These are phyloP conservation scores for Anorthoa munda DNA, from an alignment of 2,888 invertebrate genomes.

Conservation along the genomic window DNA sequence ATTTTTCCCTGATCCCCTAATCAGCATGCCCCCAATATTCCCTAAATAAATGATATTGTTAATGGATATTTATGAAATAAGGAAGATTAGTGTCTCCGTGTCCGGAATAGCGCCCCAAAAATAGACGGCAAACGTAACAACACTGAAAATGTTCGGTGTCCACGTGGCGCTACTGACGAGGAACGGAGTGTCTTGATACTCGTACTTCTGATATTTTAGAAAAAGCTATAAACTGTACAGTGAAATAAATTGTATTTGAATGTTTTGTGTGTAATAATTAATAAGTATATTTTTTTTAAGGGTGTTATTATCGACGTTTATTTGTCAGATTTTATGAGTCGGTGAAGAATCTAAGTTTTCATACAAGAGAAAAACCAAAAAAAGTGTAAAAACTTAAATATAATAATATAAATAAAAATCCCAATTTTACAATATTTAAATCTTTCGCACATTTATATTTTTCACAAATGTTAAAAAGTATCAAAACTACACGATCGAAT, in stretches of 20 bases:
- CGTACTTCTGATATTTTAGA: conserved; percentile 61
- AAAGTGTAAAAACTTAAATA: background rate
- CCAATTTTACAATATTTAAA: background rate
- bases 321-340: background rate
- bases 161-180: conserved; percentile 68
- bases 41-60: conserved; percentile 56
- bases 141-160: conserved; percentile 80
- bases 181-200: conserved; percentile 71
- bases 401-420: no score
- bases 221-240: no score
- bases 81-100: conserved; percentile 74
- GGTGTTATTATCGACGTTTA: background rate
- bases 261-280: no score
- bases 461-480: conserved; percentile 53
- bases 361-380: background rate
- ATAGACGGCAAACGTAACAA: conserved; percentile 73
- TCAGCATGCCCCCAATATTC: conserved; percentile 56
- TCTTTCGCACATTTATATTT: background rate
- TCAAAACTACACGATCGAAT: conserved; percentile 72
- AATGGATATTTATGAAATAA: conserved; percentile 71
- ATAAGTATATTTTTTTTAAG: background rate
- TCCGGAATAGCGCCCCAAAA: conserved; percentile 82
- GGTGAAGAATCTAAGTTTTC: background rate
- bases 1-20: conserved; percentile 52
- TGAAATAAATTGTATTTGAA: no score